Evolutionary conservation across 2,888 invertebrate species (phyloP), one percentile per base, ranked within the genome.

Genomic region (Ectropis crepuscularia): DNA sequence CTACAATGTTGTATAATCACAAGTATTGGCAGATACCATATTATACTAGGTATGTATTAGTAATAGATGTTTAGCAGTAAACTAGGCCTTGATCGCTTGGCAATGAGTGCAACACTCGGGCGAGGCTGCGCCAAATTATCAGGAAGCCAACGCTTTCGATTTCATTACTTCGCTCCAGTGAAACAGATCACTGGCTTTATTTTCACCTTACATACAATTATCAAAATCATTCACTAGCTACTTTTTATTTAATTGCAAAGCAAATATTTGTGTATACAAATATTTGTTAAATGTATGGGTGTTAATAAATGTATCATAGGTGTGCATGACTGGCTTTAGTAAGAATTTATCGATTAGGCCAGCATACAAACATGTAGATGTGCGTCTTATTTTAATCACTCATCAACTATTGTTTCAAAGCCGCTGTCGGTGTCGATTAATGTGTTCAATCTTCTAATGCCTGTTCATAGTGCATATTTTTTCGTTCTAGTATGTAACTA

Each of bases 41-140:
- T 28, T n/a, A 28, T 28, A 28, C 16, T 2, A 28, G 16, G 16
- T 28, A 28, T 28, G 16, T 28, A 28, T 28, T 28, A 28, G 16
- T 28, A 28, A 10, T 53, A 53, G 10, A 9, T 11, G 6, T 49
- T 45, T 10, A 12, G 46, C 38, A 46, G 46, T 11, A 53, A 57
- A 28, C 53, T 53, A 61, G 65, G 60, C 72, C 74, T 77, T 74
- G 73, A 75, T 75, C 58, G 68, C 50, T 68, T 53, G 76, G 66
- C 74, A 73, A 75, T 77, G 74, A 73, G 57, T 45, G 48, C 55
- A 16, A 55, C 36, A 5, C 47, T 53, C 53, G 45, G 36, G 10
- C 55, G 60, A 60, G 59, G 59, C 49, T 51, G 53, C 53, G 46
- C 48, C 55, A 47, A 64, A 57, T 60, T 64, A 61, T 45, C 60